These are phyloP conservation scores for Pterostichus niger DNA, from an alignment of 2,888 invertebrate genomes.

Conservation along the genomic window DNA sequence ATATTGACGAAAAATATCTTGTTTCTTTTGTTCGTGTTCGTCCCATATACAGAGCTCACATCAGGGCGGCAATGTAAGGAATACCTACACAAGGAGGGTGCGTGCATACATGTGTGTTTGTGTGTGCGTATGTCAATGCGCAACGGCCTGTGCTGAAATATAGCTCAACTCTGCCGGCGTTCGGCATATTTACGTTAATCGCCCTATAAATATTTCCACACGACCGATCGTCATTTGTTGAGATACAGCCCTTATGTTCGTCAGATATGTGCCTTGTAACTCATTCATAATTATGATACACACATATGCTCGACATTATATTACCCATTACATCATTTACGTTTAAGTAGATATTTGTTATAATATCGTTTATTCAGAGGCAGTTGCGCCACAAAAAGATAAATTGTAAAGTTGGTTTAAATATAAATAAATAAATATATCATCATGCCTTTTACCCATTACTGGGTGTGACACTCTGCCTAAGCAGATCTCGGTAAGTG, in stretches of 20 bases:
- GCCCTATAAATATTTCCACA: slow-evolving; percentile 39
- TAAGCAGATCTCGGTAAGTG: no score
- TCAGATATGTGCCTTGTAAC: not conserved
- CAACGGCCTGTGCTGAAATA: slow-evolving; percentile 45
- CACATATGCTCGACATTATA: not conserved
- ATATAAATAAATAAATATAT: no score
- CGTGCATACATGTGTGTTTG: not conserved
- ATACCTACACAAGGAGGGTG: not conserved
- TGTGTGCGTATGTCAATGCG: slow-evolving; percentile 29
- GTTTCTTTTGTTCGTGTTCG: slow-evolving; percentile 22
- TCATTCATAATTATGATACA: not conserved
- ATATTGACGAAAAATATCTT: slow-evolving; percentile 19
- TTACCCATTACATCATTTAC: not conserved
- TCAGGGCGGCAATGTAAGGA: slow-evolving; percentile 1
- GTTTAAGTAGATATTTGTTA: not conserved
- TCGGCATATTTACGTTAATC: slow-evolving; percentile 37
- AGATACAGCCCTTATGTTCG: slow-evolving; percentile 6
- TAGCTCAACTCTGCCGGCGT: not conserved
- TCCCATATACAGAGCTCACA: not conserved
- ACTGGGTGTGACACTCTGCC: no score
- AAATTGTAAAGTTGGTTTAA: no score
- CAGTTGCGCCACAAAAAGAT: no score
- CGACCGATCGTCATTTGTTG: slow-evolving; percentile 30
- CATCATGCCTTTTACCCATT: no score
- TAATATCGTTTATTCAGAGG: no score